phyloP scores from a whole-genome alignment of 92 coral and sea anemone species.

The Muricea muricata region DNA sequence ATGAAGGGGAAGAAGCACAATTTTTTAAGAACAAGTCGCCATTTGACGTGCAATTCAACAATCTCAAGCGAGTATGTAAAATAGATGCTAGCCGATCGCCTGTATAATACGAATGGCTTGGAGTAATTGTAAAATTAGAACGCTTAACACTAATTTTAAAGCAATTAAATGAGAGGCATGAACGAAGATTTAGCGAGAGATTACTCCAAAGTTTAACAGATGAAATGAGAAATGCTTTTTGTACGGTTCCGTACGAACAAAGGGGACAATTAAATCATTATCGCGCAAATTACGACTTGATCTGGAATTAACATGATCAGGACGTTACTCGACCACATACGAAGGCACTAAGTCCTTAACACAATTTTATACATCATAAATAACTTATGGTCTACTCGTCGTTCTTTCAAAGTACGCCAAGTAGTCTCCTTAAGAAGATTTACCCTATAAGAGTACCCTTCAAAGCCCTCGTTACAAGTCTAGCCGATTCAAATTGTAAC shows the following conservation, averaged over 20 bases:
- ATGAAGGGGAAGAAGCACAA: constrained; percentile 6
- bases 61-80: neutral
- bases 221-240: neutral
- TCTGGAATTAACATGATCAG: neutral
- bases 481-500: constrained; percentile 48
- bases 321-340: neutral
- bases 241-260: neutral
- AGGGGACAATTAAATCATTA: neutral
- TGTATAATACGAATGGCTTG: neutral
- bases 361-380: neutral
- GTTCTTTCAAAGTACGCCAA: neutral
- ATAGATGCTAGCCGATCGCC: neutral
- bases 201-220: neutral
- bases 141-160: neutral
- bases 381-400: neutral
- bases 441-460: constrained; percentile 55
- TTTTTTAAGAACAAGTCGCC: neutral
- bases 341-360: neutral
- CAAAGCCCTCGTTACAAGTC: constrained; percentile 59
- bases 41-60: neutral
- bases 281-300: neutral
- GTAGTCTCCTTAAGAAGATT: constrained; percentile 12
- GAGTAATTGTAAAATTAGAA: neutral
- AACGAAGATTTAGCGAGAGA: neutral
- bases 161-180: neutral